These are phyloP conservation scores for Gorsachius goisagi DNA, from an alignment of 2,113 vertebrate species.

Conservation along the genomic window DNA sequence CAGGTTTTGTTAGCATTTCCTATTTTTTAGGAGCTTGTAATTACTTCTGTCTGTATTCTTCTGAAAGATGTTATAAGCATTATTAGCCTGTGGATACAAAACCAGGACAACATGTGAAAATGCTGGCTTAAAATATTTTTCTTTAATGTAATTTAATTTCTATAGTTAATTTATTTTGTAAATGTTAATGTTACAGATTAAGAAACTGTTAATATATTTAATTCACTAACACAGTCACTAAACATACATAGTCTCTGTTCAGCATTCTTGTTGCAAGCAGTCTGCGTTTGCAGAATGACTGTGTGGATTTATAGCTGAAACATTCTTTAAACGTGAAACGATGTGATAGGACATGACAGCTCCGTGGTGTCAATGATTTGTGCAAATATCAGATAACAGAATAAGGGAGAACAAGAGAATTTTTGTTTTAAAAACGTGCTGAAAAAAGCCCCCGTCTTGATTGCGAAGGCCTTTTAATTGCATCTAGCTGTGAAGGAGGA, in stretches of 20 bases:
- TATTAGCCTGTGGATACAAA: neutral
- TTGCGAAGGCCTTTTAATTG: neutral
- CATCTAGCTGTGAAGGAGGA: neutral
- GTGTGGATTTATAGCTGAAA: neutral
- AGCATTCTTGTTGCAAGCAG: neutral
- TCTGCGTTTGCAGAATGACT: neutral
- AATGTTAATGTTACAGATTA: neutral
- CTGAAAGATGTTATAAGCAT: neutral
- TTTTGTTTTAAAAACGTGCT: neutral
- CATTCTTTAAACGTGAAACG: neutral
- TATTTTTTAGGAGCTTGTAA: neutral
- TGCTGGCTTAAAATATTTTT: neutral
- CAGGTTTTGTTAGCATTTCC: neutral
- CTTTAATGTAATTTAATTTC: neutral
- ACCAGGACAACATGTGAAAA: neutral
- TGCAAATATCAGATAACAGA: neutral
- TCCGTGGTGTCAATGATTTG: neutral
- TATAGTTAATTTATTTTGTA: neutral
- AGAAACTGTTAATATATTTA: neutral
- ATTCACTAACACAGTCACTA: neutral
- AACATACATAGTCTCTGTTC: neutral
- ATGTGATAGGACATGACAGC: neutral
- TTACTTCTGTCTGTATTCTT: neutral
- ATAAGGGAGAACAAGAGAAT: neutral
- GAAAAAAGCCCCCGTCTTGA: neutral